Conservation (phyloP, 2,888 invertebrate species). For the Aproaerema taeniolella region DNA sequence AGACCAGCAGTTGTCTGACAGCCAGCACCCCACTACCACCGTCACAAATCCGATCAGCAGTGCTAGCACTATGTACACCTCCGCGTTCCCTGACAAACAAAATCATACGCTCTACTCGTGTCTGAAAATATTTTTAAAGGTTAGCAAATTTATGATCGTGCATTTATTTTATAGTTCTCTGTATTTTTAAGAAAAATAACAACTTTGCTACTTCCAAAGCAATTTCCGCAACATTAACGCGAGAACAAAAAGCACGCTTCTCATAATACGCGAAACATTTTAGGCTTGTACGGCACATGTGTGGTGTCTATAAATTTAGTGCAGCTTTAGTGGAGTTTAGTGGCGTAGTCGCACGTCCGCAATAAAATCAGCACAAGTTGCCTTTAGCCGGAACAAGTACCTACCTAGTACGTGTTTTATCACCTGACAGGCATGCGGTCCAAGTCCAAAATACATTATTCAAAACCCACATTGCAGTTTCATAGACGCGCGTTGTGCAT, state of each 20-base stretch:
- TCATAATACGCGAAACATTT: no score
- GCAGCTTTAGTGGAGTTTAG: background rate
- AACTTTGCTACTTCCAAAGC: no score
- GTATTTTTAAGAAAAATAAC: no score
- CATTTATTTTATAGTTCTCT: background rate
- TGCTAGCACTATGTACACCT: conserved; percentile 85
- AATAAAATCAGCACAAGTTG: conserved; percentile 4
- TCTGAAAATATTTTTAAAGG: no score
- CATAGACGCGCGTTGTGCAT: no score
- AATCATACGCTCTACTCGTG: no score
- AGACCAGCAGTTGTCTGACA: conserved; percentile 88
- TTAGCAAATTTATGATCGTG: no score
- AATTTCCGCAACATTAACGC: no score
- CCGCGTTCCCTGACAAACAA: conserved; percentile 80
- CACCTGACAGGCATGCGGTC: background rate
- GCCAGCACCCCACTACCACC: conserved; percentile 86
- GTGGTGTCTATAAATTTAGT: no score
- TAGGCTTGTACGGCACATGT: no score
- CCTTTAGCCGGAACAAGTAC: conserved; percentile 1
- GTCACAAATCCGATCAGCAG: conserved; percentile 84
- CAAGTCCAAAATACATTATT: conserved; percentile 2
- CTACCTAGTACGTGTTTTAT: background rate
- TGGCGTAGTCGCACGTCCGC: conserved; percentile 1
- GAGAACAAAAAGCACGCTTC: no score
- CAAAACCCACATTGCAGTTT: background rate